Percentiles rank a stretch among this genome's conserved stretches.
These are phyloP conservation scores for Acestrorhynchus altus DNA, from an alignment of 2,797 vertebrate genomes.

Conservation along the genomic window DNA sequence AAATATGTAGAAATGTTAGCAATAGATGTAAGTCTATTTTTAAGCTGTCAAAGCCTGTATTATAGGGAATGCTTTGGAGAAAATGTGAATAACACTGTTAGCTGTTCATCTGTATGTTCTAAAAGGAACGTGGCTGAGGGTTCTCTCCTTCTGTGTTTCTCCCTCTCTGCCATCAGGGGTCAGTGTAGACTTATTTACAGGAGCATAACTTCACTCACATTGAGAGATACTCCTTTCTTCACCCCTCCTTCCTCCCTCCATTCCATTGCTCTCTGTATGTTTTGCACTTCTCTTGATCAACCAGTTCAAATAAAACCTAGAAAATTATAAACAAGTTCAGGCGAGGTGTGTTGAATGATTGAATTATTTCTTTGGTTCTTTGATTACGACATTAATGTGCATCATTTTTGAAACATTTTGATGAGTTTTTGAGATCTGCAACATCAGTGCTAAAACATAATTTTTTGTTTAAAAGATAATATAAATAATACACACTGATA, in stretches of 20 bases:
- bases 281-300: constrained; percentile 5
- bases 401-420: too few species aligned
- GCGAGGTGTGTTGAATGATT: too few species aligned
- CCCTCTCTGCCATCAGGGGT: constrained; percentile 21
- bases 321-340: background rate
- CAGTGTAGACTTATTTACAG: constrained; percentile 32
- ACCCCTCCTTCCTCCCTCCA: background rate
- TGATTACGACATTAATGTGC: too few species aligned
- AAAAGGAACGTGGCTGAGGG: background rate
- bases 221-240: constrained; percentile 33
- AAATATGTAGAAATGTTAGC: constrained; percentile 30
- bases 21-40: constrained; percentile 49
- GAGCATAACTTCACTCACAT: constrained; percentile 39
- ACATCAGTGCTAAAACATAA: too few species aligned
- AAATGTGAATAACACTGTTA: constrained; percentile 13
- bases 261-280: constrained; percentile 1
- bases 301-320: background rate
- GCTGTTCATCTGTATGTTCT: background rate
- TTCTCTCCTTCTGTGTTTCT: constrained; percentile 3
- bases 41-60: constrained; percentile 52
- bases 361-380: too few species aligned
- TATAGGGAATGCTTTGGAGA: constrained; percentile 16
- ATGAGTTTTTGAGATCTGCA: too few species aligned
- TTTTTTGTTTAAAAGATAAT: too few species aligned
- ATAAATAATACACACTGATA: too few species aligned